phyloP scores from a whole-genome alignment of 2,797 vertebrate species.

The Cirrhinus mrigala region DNA sequence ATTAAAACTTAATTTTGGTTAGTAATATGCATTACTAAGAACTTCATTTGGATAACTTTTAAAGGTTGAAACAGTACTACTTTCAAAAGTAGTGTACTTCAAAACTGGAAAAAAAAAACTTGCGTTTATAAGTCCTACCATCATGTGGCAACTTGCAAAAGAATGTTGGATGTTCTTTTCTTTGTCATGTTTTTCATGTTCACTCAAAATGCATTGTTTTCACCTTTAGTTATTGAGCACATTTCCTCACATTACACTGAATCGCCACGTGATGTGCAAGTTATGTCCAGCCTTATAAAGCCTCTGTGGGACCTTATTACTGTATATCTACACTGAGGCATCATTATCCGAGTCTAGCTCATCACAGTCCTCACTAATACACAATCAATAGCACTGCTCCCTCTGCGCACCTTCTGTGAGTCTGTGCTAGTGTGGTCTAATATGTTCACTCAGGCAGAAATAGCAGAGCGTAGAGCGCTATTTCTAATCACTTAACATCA shows the following conservation, averaged over 20 bases:
- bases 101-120: not conserved
- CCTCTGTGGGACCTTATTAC: slow-evolving; percentile 39
- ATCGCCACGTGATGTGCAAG: not conserved
- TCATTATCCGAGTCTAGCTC: slow-evolving; percentile 46
- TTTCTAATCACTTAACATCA: slow-evolving; percentile 22
- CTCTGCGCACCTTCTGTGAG: slow-evolving; percentile 16
- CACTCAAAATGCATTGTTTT: not conserved
- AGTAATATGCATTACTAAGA: no score
- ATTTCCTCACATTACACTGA: slow-evolving; percentile 1
- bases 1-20: no score
- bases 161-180: not conserved
- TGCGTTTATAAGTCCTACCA: not conserved
- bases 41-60: no score
- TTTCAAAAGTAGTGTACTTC: not conserved
- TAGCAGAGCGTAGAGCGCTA: slow-evolving; percentile 22
- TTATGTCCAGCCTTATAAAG: slow-evolving; percentile 15
- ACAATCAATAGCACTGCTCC: slow-evolving; percentile 54
- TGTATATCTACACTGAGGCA: not conserved
- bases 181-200: not conserved
- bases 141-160: not conserved
- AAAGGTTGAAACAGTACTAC: not conserved
- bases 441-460: slow-evolving; percentile 28
- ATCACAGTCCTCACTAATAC: slow-evolving; percentile 46
- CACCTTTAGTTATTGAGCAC: not conserved
- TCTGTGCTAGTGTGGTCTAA: slow-evolving; percentile 11